Percentiles rank a stretch among this genome's conserved stretches.
Evolutionary conservation across 2,797 vertebrate genomes (phyloP).

Genomic region (Alca torda): DNA sequence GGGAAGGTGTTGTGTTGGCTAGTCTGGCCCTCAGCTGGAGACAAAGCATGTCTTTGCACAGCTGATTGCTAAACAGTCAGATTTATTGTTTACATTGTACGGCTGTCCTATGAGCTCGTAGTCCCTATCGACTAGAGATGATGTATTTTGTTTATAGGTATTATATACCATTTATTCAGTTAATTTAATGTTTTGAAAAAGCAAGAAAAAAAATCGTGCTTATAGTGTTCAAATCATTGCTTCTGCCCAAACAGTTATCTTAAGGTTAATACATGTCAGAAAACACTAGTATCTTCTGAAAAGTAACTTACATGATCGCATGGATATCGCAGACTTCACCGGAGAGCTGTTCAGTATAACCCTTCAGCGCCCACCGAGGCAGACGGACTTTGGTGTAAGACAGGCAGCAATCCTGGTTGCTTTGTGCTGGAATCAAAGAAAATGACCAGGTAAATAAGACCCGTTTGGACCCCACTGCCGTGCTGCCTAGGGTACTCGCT

Average conservation of each 20-base stretch:
- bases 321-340: constrained; percentile 75
- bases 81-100: neutral
- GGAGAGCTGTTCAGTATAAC: constrained; percentile 68
- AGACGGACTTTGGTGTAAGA: constrained; percentile 37
- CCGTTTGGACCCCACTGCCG: accelerated
- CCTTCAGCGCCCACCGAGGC: neutral
- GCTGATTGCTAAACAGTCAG: neutral
- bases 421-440: constrained; percentile 59
- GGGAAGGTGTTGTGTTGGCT: neutral
- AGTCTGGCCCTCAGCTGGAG: neutral
- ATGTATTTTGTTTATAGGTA: neutral
- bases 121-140: neutral
- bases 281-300: neutral
- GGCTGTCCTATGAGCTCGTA: neutral
- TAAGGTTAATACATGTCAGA: neutral
- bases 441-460: neutral
- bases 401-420: constrained; percentile 77
- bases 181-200: neutral
- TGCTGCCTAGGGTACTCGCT: neutral
- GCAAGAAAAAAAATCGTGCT: neutral
- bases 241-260: neutral
- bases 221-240: neutral
- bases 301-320: constrained; percentile 73
- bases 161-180: neutral
- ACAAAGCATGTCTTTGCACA: neutral